Evolutionary conservation across 1,140 invertebrate genomes (phyloP), one percentile per base, ranked within the genome.

Genomic region (Drosophila pruinosa): DNA sequence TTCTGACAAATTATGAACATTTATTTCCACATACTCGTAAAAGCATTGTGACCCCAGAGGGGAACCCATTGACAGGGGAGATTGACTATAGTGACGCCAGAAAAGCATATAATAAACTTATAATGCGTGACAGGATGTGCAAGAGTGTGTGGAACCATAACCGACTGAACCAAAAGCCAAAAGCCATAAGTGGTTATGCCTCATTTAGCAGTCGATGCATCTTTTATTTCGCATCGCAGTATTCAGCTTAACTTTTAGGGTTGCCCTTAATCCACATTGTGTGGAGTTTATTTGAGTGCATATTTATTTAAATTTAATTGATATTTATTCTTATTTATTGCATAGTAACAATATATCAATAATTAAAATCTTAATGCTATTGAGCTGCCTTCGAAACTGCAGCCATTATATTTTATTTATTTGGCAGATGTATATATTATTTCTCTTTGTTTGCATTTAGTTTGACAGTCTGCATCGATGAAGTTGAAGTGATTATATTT

Each of bases 291-390:
- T 81, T 65, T 39, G 38, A 86, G 72, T 77, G 82, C 80, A 73
- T 64, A 86, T 86, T 85, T 85, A 85, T 85, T 85, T 68, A 85
- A 85, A 85, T 85, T 86, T 85, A 86, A 85, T 86, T 86, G 77
- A 70, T 77, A 71, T 59, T 83, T 79, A 24, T 50, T 41, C 26
- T 21, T n/a, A 3, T 24, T 47, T 47, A 47, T 53, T 38, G 1
- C 4, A 36, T 26, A 34, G 2, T 34, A 3, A n/a, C 12, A 2
- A 1, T 54, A 67, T 67, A 47, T 71, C 57, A 50, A 85, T 81
- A 86, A 77, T 80, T 79, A 79, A 54, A 53, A 68, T 47, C 15
- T 77, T 57, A 70, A 31, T 24, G 26, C 68, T 31, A 34, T 65
- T 72, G 34, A 58, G 52, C 39, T 36, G n/a, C n/a, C n/a, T n/a